Evolutionary conservation across 2,797 vertebrate genomes (phyloP), one percentile per base, ranked within the genome.

Genomic region (Chaunax sp.): DNA sequence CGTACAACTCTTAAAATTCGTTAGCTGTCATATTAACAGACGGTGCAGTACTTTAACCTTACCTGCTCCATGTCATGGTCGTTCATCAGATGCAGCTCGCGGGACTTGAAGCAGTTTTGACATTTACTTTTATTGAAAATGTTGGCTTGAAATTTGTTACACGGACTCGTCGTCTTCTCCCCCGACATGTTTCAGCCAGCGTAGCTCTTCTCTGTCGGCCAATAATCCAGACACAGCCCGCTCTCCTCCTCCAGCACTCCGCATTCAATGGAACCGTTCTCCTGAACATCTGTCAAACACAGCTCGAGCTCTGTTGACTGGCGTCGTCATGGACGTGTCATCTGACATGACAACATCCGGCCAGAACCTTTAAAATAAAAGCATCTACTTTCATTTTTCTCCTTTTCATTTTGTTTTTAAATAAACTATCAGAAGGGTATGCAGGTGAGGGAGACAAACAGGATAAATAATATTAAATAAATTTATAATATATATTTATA

Each of bases 51-150:
- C n/a, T n/a, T n/a, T n/a, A n/a, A n/a, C n/a, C n/a, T 44, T 78
- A 87, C 96, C 95, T 97, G 95, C 79, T 93, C 94, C 73, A 94
- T 75, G 80, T 93, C 94, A 58, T 92, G 93, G 72, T 96, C 94
- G 73, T 87, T 94, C 72, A 94, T 72, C 77, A 94, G 90, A 89
- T 98, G 96, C 12, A 96, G 93, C 69, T 96, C 96, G 3, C 95
- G 93, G 33, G 96, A 94, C 70, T 97, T 97, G 91, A 97, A 97
- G 90, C 96, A 97, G 87, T 97, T 97, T 82, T 98, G 96, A 86
- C 95, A 97, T 92, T 97, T 96, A 86, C 93, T 97, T 74, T 95
- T 96, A 71, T 96, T 96, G 64, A 97, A 97, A 64, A 97, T 93
- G 77, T 97, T 97, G 51, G 95, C 95, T 84, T 96, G 95, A 55